These are phyloP conservation scores for Cyphomyrmex costatus DNA, from an alignment of 1,140 invertebrate species.

Conservation along the genomic window DNA sequence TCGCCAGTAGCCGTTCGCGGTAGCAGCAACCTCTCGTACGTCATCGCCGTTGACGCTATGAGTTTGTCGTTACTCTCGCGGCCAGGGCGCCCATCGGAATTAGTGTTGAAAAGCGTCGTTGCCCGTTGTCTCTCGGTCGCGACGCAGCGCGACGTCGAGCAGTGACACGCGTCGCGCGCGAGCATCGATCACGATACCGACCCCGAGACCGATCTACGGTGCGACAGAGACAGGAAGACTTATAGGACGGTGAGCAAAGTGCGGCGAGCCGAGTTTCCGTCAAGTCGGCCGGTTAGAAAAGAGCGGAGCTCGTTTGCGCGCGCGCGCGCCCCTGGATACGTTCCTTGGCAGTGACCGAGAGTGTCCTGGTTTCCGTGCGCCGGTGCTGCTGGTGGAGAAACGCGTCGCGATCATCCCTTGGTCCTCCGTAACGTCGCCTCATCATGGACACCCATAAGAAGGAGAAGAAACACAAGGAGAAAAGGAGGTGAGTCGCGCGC, in stretches of 20 bases:
- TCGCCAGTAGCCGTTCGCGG: neutral
- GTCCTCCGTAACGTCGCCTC: neutral
- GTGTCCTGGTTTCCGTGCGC: conserved; percentile 62
- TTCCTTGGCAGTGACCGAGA: conserved; percentile 79
- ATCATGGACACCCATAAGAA: conserved; percentile 62
- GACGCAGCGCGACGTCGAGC: conserved; percentile 23
- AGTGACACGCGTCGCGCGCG: conserved; percentile 54
- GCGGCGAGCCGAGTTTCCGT: conserved; percentile 59
- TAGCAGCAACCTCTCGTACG: conserved; percentile 24
- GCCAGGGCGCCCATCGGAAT: conserved; percentile 4
- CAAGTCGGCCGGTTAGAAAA: neutral
- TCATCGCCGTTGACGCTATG: conserved; percentile 52
- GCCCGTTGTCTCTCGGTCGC: conserved; percentile 38
- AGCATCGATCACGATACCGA: conserved; percentile 69
- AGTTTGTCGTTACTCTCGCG: conserved; percentile 47
- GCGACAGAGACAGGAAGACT: conserved; percentile 23
- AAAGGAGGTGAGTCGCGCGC: conserved; percentile 71
- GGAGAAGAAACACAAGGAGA: conserved; percentile 75
- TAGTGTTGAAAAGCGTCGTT: conserved; percentile 26
- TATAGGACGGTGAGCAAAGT: conserved; percentile 53
- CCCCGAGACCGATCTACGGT: conserved; percentile 12
- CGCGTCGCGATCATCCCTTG: neutral
- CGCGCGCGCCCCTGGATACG: conserved; percentile 64
- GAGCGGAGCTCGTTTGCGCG: neutral
- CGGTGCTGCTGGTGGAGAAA: neutral